phyloP scores from a whole-genome alignment of 2,113 vertebrate genomes.

The Syrmaticus mikado region DNA sequence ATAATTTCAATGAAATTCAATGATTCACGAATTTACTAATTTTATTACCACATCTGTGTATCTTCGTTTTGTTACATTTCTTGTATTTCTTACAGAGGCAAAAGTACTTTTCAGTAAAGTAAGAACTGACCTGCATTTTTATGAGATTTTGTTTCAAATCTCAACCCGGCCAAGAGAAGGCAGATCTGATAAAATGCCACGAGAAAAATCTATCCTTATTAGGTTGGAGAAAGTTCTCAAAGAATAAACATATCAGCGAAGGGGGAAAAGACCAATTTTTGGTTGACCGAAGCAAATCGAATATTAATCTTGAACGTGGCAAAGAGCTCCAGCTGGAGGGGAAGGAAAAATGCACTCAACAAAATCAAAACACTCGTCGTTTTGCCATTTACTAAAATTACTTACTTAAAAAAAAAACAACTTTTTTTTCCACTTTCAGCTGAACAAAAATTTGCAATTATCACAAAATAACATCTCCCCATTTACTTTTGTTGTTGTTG shows the following conservation, averaged over 20 bases:
- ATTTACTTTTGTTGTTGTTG: neutral
- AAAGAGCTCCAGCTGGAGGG: neutral
- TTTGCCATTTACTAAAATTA: neutral
- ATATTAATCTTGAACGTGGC: neutral
- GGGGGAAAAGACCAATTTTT: neutral
- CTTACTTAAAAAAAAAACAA: neutral
- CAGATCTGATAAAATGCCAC: conserved; percentile 23
- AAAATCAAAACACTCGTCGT: neutral
- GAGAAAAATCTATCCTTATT: conserved; percentile 44
- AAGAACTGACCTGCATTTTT: conserved; percentile 16
- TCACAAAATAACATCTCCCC: neutral
- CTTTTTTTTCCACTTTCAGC: neutral
- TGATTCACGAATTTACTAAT: conserved; percentile 27
- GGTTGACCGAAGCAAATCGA: neutral
- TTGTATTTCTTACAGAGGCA: neutral
- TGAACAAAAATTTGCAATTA: neutral
- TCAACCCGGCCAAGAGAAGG: neutral
- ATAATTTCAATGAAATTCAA: conserved; percentile 41
- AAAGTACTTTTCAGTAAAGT: neutral
- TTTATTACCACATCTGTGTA: conserved; percentile 37
- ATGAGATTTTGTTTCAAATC: neutral
- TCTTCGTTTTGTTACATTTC: neutral
- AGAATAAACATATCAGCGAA: neutral
- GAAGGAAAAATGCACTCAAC: neutral
- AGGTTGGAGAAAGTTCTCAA: conserved; percentile 25